Evolutionary conservation across 2,113 vertebrate genomes (phyloP), one percentile per base, ranked within the genome.

Genomic region (Strix aluco): DNA sequence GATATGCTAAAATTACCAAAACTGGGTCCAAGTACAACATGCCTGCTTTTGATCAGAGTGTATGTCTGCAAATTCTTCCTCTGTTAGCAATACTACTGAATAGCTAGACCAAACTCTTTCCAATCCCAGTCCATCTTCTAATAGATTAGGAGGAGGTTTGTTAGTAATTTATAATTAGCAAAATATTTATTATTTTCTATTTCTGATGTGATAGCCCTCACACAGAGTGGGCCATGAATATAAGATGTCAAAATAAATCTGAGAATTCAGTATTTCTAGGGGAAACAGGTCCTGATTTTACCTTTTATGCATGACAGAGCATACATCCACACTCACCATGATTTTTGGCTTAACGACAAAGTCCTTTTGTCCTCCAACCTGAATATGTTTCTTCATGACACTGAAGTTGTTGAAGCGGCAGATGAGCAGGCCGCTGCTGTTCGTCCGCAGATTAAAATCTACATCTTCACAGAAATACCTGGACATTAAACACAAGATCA

Each of bases 401-500:
- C 98, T 99, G 98, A 99, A 99, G 97, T 98, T 98, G 97, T 99
- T 99, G 96, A 99, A 99, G 95, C 99, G 99, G 95, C 99, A 99
- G 93, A 99, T 98, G 93, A 99, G 98, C 79, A 99, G 97, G 17
- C 99, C 99, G 1, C 99, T 99, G 91, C 99, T 99, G 96, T 99
- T 99, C 8, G 99, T 99, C 93, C 99, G 98, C 78, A 99, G 98
- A 71, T 99, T 99, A 82, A 99, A 99, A 96, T 99, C 99, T 91
- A 99, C 98, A 49, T 99, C 99, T 97, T 99, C 99, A 96, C 99
- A 99, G 96, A 98, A 99, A 77, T 99, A 99, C 97, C 99, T 99
- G 96, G 74, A 52, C 71, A 89, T 86, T 3, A 85, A 97, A 84
- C 89, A 96, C 18, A 86, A 16, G 74, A 23, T 81, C 51, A 72